Percentiles rank a stretch among this genome's conserved stretches.
Evolutionary conservation across 1,140 invertebrate genomes (phyloP).

Genomic region (Bombus ignitus): DNA sequence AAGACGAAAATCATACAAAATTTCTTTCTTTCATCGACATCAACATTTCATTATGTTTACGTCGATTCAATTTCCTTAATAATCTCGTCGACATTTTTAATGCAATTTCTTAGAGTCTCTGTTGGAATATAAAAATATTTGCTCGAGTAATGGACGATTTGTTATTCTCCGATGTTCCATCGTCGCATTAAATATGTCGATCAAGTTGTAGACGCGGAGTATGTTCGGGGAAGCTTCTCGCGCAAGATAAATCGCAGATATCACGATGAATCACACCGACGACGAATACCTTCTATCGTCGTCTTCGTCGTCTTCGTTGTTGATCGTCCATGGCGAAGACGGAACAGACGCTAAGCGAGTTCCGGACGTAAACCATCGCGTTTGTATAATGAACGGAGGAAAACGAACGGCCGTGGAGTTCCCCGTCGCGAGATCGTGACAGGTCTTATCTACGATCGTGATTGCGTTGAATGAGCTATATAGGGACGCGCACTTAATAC

Average conservation of each 20-base stretch:
- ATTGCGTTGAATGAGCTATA: constrained; percentile 31
- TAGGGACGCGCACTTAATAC: constrained; percentile 46
- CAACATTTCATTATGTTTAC: not conserved
- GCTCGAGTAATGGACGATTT: not conserved
- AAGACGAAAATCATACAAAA: no score
- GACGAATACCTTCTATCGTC: not conserved
- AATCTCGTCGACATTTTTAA: not conserved
- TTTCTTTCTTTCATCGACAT: not conserved
- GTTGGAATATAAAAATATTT: not conserved
- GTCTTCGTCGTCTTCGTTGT: not conserved
- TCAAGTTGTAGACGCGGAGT: not conserved
- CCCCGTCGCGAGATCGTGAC: constrained; percentile 8
- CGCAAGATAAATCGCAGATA: constrained; percentile 34
- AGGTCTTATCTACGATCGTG: constrained; percentile 59
- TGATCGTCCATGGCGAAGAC: constrained; percentile 11
- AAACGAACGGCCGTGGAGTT: constrained; percentile 19
- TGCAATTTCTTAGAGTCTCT: not conserved
- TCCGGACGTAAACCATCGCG: constrained; percentile 8
- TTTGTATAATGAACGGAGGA: constrained; percentile 41
- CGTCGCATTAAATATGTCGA: constrained; percentile 1
- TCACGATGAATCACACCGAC: constrained; percentile 21
- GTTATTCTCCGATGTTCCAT: not conserved
- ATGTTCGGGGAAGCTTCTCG: not conserved
- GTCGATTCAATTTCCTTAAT: not conserved
- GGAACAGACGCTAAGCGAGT: constrained; percentile 5